These are phyloP conservation scores for Phenganax marumi DNA, from an alignment of 92 coral and sea anemone species.

Conservation along the genomic window DNA sequence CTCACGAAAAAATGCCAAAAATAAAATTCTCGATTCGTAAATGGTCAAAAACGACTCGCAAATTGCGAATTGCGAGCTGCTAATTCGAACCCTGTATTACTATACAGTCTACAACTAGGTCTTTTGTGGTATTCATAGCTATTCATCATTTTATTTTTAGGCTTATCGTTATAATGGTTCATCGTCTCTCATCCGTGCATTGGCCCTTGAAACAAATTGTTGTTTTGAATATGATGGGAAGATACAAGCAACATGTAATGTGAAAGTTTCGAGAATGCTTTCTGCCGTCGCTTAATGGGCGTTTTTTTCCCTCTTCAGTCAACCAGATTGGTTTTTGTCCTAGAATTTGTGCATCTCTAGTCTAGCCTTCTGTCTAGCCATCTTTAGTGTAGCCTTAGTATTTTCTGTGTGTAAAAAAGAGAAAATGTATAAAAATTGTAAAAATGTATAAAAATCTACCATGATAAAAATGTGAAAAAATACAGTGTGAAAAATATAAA, in stretches of 20 bases:
- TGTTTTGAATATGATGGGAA: slow-evolving; percentile 29
- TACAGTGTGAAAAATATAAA: not conserved
- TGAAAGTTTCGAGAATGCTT: slow-evolving; percentile 26
- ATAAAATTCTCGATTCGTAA: too few relatives aligned
- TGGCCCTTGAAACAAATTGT: slow-evolving; percentile 45
- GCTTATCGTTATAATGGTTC: slow-evolving; percentile 15
- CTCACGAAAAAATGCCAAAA: too few relatives aligned
- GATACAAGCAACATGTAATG: slow-evolving; percentile 9
- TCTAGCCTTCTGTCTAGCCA: slow-evolving; percentile 5
- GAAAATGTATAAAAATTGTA: slow-evolving; percentile 25
- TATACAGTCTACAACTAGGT: too few relatives aligned
- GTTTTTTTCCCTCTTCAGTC: not conserved
- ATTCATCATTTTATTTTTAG: not conserved
- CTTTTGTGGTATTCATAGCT: not conserved
- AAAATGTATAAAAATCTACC: slow-evolving; percentile 1
- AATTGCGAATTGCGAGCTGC: too few relatives aligned
- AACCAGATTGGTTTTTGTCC: not conserved
- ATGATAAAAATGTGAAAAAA: slow-evolving; percentile 7
- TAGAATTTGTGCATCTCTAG: slow-evolving; percentile 12
- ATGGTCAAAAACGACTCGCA: too few relatives aligned
- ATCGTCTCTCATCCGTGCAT: slow-evolving; percentile 36
- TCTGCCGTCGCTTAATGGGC: not conserved
- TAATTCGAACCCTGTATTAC: too few relatives aligned
- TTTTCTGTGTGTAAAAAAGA: slow-evolving; percentile 25
- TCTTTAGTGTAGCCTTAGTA: not conserved